Percentiles rank a stretch among this genome's conserved stretches.
Conservation (phyloP, 2,797 vertebrate species). For the Muraenolepis orangiensis region DNA sequence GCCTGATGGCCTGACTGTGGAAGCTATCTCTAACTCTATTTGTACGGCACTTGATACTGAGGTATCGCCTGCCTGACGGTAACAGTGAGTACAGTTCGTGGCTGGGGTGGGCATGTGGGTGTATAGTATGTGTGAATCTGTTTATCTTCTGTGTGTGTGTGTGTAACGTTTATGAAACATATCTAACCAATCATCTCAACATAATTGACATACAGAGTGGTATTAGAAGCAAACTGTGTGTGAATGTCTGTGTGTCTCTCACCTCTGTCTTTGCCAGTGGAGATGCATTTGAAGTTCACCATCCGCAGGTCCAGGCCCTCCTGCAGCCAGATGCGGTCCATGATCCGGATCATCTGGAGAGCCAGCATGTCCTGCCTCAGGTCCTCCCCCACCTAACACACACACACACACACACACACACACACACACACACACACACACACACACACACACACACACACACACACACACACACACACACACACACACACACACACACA, state of each 20-base stretch:
- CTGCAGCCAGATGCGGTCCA: conserved; percentile 98
- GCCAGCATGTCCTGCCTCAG: conserved; percentile 98
- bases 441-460: background rate
- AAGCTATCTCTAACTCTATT: too few species aligned
- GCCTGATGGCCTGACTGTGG: too few species aligned
- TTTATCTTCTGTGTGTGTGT: background rate
- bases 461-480: background rate
- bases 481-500: background rate
- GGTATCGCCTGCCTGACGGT: too few species aligned
- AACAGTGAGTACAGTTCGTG: too few species aligned
- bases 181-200: background rate
- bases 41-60: too few species aligned
- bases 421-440: background rate
- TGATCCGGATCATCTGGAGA: conserved; percentile 98
- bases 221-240: background rate
- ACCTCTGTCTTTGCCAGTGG: conserved; percentile 95
- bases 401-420: background rate
- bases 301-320: conserved; percentile 96
- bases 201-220: too few species aligned
- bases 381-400: conserved; percentile 90
- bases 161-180: background rate
- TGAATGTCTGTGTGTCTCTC: background rate
- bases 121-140: too few species aligned
- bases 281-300: conserved; percentile 96
- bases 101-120: too few species aligned